Base-by-base conservation (phyloP, 2,797 vertebrate species). In the Danio aesculapii region DNA sequence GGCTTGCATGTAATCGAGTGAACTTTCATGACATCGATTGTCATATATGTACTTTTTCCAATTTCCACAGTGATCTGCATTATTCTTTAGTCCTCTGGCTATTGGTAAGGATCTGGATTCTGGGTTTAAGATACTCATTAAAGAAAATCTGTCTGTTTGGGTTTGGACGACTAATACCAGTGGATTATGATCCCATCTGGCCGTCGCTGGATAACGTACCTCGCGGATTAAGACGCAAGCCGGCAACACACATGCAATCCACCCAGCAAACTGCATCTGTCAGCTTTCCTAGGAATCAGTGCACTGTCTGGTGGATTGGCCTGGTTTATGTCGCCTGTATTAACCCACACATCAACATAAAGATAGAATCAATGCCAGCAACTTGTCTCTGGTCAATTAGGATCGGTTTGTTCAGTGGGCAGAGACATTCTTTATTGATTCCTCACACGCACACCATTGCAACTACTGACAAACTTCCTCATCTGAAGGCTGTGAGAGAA, bases 151-250 rank as follows among this genome's bases (percentile, higher is more conserved):
- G 57, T 64, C 57, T 89, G 89, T 92, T 90, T 91, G 88, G 85
- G 86, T 88, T 86, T 84, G 16, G 46, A 71, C 21, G 7, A 69
- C 64, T 78, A 90, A 90, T 92, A 89, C 88, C 91, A 94, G 92
- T 90, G 89, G 85, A 90, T 93, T 92, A 85, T 71, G 75, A 46
- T 85, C 91, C 82, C 91, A 88, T 93, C 92, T 94, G 93, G 85
- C 70, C 21, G 87, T 89, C 83, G 57, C 17, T 81, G 69, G 82
- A 43, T 84, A 57, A 57, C 88, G 75, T 75, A 59, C 88, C 89
- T 90, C 58, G 5, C 84, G 88, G 90, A 91, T 90, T 91, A 88
- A 86, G 84, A 82, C 77, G 44, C 47, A 82, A 79, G 81, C 43
- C 63, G 4, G 70, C 63, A 0, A 77, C 88, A 88, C 81, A 78